phyloP scores from a whole-genome alignment of 2,888 invertebrate genomes.

The Tineola bisselliella region DNA sequence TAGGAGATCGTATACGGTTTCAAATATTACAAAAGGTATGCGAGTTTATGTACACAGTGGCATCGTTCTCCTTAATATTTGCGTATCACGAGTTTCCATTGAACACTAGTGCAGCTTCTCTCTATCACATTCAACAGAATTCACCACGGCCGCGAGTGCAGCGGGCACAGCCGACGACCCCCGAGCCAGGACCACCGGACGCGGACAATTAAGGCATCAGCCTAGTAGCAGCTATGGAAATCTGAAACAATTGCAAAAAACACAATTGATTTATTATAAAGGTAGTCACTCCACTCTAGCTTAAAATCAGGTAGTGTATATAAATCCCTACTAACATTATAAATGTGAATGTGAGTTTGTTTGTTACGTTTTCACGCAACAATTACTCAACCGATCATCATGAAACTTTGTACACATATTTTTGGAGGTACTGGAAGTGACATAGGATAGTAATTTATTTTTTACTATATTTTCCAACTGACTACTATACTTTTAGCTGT shows the following conservation, averaged over 20 bases:
- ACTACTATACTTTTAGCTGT: no score
- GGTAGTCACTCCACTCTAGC: background rate
- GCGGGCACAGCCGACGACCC: background rate
- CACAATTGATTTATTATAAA: no score
- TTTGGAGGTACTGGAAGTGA: no score
- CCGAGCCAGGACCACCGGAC: background rate
- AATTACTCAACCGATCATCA: no score
- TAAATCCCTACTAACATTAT: no score
- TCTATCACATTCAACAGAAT: conserved; percentile 6
- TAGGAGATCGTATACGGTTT: conserved; percentile 70
- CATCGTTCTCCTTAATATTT: conserved; percentile 55
- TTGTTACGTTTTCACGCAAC: no score
- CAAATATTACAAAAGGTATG: conserved; percentile 62
- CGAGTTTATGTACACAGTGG: conserved; percentile 59
- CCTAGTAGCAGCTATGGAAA: background rate
- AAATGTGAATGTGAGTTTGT: no score
- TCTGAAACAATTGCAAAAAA: conserved; percentile 8
- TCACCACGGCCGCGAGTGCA: background rate
- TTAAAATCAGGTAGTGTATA: background rate
- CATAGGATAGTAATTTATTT: no score
- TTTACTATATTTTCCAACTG: no score
- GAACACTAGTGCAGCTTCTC: conserved; percentile 11
- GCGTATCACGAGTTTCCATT: conserved; percentile 33
- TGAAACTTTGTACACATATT: no score
- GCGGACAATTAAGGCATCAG: background rate